phyloP scores from a whole-genome alignment of 2,113 vertebrate species.

The Rhabdornis inornatus region DNA sequence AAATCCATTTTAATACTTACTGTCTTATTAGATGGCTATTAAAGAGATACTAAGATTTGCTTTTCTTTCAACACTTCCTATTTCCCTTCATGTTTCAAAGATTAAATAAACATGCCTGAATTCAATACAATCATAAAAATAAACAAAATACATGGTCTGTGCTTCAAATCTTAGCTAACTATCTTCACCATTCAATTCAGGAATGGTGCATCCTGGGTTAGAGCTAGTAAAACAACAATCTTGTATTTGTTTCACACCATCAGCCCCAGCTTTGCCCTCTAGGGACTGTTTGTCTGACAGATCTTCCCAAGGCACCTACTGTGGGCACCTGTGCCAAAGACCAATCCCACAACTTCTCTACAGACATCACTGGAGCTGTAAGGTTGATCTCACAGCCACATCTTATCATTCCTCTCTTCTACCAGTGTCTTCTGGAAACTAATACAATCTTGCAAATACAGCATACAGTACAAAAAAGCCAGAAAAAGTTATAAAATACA shows the following conservation, averaged over 20 bases:
- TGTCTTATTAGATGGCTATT: not conserved
- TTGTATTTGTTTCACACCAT: not conserved
- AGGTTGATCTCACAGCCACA: not conserved
- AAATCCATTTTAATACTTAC: not conserved
- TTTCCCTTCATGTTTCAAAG: not conserved
- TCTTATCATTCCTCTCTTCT: not conserved
- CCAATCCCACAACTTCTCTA: accelerated
- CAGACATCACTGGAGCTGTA: not conserved
- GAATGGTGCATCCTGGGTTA: not conserved
- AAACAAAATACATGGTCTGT: not conserved
- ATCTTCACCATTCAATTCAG: not conserved
- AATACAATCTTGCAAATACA: not conserved
- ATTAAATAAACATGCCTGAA: not conserved
- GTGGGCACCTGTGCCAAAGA: not conserved
- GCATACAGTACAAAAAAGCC: not conserved
- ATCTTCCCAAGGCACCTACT: not conserved
- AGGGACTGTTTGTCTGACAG: not conserved
- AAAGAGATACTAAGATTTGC: not conserved
- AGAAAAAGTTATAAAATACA: not conserved
- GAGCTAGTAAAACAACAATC: not conserved
- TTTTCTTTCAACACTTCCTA: not conserved
- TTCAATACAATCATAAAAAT: not conserved
- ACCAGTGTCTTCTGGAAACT: not conserved
- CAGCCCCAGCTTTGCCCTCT: not conserved
- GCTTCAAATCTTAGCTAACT: not conserved